Evolutionary conservation across 2,888 invertebrate genomes (phyloP).

Genomic region (Harmothoe impar): DNA sequence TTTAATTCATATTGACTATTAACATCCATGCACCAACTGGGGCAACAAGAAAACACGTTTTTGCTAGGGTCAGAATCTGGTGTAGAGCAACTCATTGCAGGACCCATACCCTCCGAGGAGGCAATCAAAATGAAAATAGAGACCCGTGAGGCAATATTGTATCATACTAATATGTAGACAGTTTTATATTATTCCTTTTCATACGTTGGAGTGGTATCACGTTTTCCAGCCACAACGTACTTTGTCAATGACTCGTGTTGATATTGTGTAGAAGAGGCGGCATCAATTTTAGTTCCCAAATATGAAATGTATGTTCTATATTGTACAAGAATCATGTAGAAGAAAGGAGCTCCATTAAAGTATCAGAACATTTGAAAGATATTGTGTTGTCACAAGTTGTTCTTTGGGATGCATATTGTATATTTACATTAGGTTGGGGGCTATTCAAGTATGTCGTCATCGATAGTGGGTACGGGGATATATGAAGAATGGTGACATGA

Average conservation of each 20-base stretch:
- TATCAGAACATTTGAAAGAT: conserved; percentile 65
- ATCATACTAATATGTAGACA: conserved; percentile 52
- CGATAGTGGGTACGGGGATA: no score
- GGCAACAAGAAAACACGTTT: conserved; percentile 14
- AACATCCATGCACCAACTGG: conserved; percentile 53
- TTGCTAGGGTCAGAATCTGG: conserved; percentile 47
- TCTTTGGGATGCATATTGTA: no score
- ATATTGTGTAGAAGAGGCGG: conserved; percentile 64
- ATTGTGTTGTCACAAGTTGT: conserved; percentile 24
- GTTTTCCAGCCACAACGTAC: conserved; percentile 62
- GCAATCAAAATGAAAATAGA: conserved; percentile 63
- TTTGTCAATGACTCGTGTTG: conserved; percentile 63
- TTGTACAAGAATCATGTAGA: conserved; percentile 67
- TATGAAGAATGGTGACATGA: no score
- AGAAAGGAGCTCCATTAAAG: conserved; percentile 66
- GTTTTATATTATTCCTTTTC: conserved; percentile 63
- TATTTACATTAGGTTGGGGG: no score
- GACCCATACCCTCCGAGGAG: conserved; percentile 59
- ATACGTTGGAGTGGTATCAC: conserved; percentile 63
- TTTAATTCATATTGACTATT: conserved; percentile 44
- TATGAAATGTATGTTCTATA: conserved; percentile 67
- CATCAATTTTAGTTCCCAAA: conserved; percentile 64
- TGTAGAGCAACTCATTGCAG: conserved; percentile 58
- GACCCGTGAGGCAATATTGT: conserved; percentile 64
- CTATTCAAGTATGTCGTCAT: no score